phyloP scores from a whole-genome alignment of 2,888 invertebrate genomes.

The Aproaerema taeniolella region DNA sequence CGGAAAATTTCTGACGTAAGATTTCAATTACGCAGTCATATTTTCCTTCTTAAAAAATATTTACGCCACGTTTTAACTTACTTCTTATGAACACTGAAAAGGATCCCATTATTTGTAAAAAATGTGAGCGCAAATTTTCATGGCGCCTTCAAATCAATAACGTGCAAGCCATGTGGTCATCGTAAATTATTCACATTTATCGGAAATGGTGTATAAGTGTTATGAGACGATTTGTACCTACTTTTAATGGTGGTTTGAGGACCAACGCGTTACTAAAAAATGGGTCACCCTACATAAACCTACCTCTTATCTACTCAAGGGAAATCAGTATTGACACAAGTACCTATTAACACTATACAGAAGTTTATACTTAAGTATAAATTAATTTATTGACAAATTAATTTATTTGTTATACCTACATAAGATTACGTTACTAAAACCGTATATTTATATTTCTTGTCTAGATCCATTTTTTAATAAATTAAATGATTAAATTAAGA shows the following conservation, averaged over 20 bases:
- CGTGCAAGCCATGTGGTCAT: slow-evolving; percentile 37
- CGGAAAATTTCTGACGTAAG: slow-evolving; percentile 21
- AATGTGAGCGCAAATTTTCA: slow-evolving; percentile 31
- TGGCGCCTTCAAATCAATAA: slow-evolving; percentile 58
- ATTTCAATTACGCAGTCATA: slow-evolving; percentile 4
- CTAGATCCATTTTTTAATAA: too few species aligned
- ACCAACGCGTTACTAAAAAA: too few species aligned
- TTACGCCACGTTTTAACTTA: too few species aligned
- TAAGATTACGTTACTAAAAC: not conserved
- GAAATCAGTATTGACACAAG: too few species aligned
- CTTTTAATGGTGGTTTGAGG: not conserved
- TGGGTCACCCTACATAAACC: too few species aligned
- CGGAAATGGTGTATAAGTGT: not conserved
- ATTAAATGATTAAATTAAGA: slow-evolving; percentile 6
- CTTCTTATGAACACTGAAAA: not conserved
- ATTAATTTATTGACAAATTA: not conserved
- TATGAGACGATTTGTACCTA: too few species aligned
- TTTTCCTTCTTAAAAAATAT: too few species aligned
- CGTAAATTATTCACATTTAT: slow-evolving; percentile 3
- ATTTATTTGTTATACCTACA: not conserved
- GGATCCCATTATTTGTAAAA: not conserved
- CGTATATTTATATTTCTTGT: not conserved
- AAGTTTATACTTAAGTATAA: too few species aligned
- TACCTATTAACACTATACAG: too few species aligned
- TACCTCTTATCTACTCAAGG: too few species aligned